Conservation (phyloP, 2,113 vertebrate genomes). For the Colinus virginianus region DNA sequence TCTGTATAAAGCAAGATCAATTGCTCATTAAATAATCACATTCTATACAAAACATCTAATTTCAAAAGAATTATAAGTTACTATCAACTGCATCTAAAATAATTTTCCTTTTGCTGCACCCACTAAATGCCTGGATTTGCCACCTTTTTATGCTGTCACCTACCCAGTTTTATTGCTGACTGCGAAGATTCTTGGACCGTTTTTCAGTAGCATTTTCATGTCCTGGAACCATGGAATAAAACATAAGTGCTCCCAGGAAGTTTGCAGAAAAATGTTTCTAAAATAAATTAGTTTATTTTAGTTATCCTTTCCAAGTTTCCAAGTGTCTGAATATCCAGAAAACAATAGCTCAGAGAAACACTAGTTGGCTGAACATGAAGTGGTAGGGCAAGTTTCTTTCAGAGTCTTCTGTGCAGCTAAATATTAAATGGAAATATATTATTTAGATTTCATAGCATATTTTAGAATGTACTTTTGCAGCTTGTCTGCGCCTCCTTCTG, state of each 20-base stretch:
- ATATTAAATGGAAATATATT: neutral
- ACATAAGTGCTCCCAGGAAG: neutral
- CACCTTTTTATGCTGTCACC: neutral
- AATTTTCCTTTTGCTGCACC: neutral
- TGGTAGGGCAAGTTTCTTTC: neutral
- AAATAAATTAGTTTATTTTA: neutral
- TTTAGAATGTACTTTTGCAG: neutral
- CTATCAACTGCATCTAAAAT: neutral
- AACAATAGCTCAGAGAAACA: neutral
- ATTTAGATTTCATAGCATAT: neutral
- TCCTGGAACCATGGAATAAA: neutral
- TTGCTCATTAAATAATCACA: constrained; percentile 41
- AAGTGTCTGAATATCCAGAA: neutral
- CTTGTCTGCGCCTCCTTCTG: neutral
- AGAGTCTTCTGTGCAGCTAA: neutral
- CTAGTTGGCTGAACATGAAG: neutral
- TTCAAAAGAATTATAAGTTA: constrained; percentile 25
- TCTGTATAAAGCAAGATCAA: constrained; percentile 29
- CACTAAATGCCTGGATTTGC: neutral
- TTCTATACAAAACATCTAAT: neutral
- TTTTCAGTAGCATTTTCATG: constrained; percentile 1
- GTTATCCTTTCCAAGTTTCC: neutral
- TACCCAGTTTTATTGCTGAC: neutral
- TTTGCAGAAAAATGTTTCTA: constrained; percentile 7
- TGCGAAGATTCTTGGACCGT: neutral